Conservation (phyloP, 1,140 invertebrate genomes). For the Zaprionus ghesquierei region DNA sequence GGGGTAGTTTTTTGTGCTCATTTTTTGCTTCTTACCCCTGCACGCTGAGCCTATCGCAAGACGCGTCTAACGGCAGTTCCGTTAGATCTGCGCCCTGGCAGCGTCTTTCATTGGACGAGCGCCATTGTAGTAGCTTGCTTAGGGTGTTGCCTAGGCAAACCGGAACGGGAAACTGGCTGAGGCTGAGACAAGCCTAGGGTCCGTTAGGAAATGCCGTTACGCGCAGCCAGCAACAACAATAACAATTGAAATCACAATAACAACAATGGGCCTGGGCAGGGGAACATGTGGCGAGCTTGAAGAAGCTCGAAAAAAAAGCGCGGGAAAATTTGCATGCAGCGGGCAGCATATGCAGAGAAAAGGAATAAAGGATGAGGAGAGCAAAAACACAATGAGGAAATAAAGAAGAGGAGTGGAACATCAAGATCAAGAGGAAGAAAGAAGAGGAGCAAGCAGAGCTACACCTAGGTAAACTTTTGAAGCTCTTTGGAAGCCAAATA, state of each 20-base stretch:
- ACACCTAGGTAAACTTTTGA: too few relatives aligned
- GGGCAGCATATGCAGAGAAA: not conserved
- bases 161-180: conserved; percentile 24
- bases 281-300: not conserved
- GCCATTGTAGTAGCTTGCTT: not conserved
- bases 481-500: too few relatives aligned
- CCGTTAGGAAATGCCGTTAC: conserved; percentile 48
- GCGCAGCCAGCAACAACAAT: not conserved
- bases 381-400: not conserved
- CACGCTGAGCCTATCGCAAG: conserved; percentile 50
- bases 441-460: too few relatives aligned
- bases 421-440: too few relatives aligned
- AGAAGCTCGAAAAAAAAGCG: conserved; percentile 58
- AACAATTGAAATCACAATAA: conserved; percentile 6
- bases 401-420: not conserved
- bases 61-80: conserved; percentile 45
- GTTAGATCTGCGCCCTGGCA: conserved; percentile 20
- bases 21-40: conserved; percentile 38
- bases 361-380: not conserved
- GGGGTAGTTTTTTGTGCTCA: conserved; percentile 50
- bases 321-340: conserved; percentile 50
- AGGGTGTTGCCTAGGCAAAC: conserved; percentile 42
- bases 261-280: not conserved
- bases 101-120: conserved; percentile 54
- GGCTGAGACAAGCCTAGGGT: not conserved